These are phyloP conservation scores for Anticlea derivata DNA, from an alignment of 2,888 invertebrate species.

Conservation along the genomic window DNA sequence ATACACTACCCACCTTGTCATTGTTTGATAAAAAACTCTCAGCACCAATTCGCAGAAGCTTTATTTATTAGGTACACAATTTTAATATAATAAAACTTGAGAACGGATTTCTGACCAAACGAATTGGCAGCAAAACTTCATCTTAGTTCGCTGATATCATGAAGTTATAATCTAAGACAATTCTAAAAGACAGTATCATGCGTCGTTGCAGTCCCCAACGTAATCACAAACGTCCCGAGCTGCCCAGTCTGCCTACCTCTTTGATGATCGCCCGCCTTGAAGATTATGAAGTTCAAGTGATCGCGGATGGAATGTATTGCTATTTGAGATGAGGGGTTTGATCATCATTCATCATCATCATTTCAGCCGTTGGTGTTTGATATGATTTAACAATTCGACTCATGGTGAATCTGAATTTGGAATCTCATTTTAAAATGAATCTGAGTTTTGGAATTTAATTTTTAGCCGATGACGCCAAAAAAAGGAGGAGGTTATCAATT, in stretches of 20 bases:
- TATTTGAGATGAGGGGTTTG: conserved; percentile 1
- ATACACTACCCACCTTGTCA: too few relatives aligned
- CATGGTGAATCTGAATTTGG: too few relatives aligned
- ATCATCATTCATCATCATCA: too few relatives aligned
- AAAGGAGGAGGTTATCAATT: too few relatives aligned
- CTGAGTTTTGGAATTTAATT: too few relatives aligned
- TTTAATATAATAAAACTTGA: too few relatives aligned
- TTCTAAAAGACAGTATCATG: conserved; percentile 42
- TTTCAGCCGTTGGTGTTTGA: too few relatives aligned
- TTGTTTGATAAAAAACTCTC: too few relatives aligned
- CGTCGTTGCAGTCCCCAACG: conserved; percentile 70
- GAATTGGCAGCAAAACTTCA: neutral
- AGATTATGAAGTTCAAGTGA: conserved; percentile 26
- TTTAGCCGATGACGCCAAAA: too few relatives aligned
- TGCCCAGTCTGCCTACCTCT: conserved; percentile 57
- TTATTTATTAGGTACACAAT: too few relatives aligned
- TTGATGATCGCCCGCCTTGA: conserved; percentile 52
- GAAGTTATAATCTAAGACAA: conserved; percentile 18
- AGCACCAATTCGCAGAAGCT: too few relatives aligned
- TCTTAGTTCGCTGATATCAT: conserved; percentile 7
- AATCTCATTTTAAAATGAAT: too few relatives aligned
- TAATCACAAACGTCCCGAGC: conserved; percentile 70
- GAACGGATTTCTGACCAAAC: neutral
- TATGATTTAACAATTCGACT: neutral
- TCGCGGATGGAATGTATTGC: conserved; percentile 23